Conservation (phyloP, 2,797 vertebrate genomes). For the Peromyscus attwateri region DNA sequence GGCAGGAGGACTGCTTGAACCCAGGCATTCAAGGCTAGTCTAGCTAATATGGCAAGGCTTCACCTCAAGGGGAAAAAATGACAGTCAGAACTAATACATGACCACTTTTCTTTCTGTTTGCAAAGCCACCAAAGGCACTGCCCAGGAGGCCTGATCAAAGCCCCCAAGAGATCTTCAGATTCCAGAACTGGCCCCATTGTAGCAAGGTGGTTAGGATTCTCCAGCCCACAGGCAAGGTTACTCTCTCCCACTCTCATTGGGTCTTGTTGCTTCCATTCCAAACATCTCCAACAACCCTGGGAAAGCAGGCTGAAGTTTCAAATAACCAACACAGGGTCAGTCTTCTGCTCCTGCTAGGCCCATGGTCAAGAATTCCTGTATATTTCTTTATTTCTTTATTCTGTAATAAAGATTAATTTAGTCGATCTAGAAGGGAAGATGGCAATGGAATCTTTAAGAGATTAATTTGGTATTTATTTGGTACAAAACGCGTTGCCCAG, state of each 20-base stretch:
- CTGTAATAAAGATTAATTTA: slow-evolving; percentile 37
- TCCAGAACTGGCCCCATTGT: too few species aligned
- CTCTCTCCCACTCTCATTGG: background rate
- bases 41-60: background rate
- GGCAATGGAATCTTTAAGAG: slow-evolving; percentile 61
- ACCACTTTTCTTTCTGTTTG: background rate
- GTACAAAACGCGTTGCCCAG: slow-evolving; percentile 58
- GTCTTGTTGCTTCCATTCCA: background rate
- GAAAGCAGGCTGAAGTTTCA: slow-evolving; percentile 17
- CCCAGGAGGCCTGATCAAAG: background rate
- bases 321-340: background rate
- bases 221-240: background rate
- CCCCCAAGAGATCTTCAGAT: background rate
- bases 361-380: slow-evolving; percentile 15
- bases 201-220: background rate
- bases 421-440: background rate
- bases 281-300: background rate
- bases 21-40: background rate
- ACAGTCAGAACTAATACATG: background rate
- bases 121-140: background rate
- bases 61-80: too few species aligned
- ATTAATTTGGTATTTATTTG: slow-evolving; percentile 46
- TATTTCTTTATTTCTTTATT: background rate
- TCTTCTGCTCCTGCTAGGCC: background rate
- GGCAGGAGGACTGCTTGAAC: background rate